These are phyloP conservation scores for Enteromius afrohamiltoni DNA, from an alignment of 2,797 vertebrate species.

Conservation along the genomic window DNA sequence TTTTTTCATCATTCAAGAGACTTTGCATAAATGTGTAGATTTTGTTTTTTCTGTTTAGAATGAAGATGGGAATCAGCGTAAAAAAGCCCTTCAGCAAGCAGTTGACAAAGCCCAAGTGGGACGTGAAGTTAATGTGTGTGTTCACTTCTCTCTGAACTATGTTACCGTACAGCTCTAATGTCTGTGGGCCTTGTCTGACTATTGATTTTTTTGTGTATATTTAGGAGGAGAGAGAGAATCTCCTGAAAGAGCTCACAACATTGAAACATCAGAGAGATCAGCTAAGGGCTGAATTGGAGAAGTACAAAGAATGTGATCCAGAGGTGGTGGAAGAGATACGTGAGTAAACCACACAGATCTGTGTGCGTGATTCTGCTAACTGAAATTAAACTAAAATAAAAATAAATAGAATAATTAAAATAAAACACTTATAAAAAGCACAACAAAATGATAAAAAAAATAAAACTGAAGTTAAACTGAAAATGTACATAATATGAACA, in stretches of 20 bases:
- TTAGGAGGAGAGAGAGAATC: conserved; percentile 82
- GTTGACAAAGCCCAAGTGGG: conserved; percentile 88
- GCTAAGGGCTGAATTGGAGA: conserved; percentile 86
- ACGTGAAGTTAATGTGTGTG: conserved; percentile 85
- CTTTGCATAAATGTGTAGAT: not conserved
- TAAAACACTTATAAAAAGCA: not conserved
- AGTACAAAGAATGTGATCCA: conserved; percentile 93
- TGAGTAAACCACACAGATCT: conserved; percentile 76
- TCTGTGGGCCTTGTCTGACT: conserved; percentile 11
- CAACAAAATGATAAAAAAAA: not conserved
- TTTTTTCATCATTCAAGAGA: not conserved
- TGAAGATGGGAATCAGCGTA: conserved; percentile 83
- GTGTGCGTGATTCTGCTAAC: not conserved
- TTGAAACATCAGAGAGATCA: conserved; percentile 79
- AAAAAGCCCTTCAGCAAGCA: conserved; percentile 76
- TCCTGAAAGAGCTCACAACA: conserved; percentile 80
- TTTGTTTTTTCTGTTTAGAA: conserved; percentile 71
- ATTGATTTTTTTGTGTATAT: conserved; percentile 42
- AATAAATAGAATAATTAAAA: not conserved
- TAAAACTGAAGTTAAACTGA: not conserved
- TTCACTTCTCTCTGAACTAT: not conserved
- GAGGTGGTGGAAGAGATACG: conserved; percentile 90
- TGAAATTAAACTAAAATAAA: not conserved
- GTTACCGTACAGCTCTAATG: not conserved
- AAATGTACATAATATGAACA: not conserved